A percentile compares a stretch with the other conserved stretches of the same genome.
Evolutionary conservation across 2,113 vertebrate genomes (phyloP).

Genomic region (Daphoenositta chrysoptera): DNA sequence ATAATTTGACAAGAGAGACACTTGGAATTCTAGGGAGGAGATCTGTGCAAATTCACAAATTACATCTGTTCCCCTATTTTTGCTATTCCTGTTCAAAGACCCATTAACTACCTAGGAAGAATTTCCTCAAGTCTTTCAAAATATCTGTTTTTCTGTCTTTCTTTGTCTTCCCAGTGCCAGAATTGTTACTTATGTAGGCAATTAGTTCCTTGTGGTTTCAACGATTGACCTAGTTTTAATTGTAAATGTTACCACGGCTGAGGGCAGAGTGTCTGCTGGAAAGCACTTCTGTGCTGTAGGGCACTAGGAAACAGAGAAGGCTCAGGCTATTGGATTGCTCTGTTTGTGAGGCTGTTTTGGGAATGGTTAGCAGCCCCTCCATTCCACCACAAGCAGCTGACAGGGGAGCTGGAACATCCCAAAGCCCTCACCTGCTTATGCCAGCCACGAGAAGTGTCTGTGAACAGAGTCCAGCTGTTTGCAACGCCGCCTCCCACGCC

Average conservation of each 20-base stretch:
- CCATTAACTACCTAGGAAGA: background rate
- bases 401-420: background rate
- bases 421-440: background rate
- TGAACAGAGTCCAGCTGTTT: background rate
- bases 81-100: background rate
- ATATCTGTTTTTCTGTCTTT: background rate
- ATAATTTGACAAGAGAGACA: background rate
- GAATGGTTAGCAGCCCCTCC: background rate
- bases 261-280: background rate
- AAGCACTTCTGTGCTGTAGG: background rate
- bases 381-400: background rate
- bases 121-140: background rate
- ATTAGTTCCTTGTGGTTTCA: background rate
- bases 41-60: background rate
- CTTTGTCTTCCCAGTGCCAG: background rate
- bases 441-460: background rate
- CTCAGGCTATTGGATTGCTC: background rate
- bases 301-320: background rate
- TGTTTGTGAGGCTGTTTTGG: background rate
- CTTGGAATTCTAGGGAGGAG: background rate
- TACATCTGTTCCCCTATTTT: background rate
- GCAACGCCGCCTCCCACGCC: fast-evolving
- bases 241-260: background rate
- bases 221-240: background rate
- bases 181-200: background rate